These are phyloP conservation scores for Nothura maculosa DNA, from an alignment of 2,797 vertebrate species.

Conservation along the genomic window DNA sequence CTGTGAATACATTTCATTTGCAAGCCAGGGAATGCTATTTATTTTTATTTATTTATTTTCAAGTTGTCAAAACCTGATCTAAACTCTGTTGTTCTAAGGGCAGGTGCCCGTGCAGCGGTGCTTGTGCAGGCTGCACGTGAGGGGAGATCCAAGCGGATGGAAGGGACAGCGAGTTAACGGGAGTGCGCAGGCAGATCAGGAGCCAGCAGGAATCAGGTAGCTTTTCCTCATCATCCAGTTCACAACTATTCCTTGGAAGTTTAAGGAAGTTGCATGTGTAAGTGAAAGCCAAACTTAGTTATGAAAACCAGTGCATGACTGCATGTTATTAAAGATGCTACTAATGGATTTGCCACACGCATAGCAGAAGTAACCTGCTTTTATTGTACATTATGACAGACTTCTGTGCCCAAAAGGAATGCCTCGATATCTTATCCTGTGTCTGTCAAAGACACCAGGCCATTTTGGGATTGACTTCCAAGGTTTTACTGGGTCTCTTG, in stretches of 20 bases:
- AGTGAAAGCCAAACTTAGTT: slow-evolving; percentile 38
- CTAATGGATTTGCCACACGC: slow-evolving; percentile 64
- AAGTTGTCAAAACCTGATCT: slow-evolving; percentile 29
- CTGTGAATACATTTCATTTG: slow-evolving; percentile 62
- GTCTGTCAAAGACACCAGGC: neutral
- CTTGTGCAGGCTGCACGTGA: slow-evolving; percentile 27
- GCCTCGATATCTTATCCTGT: neutral
- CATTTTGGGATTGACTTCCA: slow-evolving; percentile 9
- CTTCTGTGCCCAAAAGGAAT: neutral
- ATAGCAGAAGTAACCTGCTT: slow-evolving; percentile 47
- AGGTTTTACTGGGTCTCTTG: neutral
- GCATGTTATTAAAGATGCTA: slow-evolving; percentile 56
- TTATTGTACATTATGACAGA: slow-evolving; percentile 28
- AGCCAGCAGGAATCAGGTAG: neutral
- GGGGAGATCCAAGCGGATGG: slow-evolving; percentile 43
- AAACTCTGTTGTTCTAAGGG: slow-evolving; percentile 48
- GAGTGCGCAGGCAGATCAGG: slow-evolving; percentile 38
- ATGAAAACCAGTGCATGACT: slow-evolving; percentile 44
- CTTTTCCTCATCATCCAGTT: slow-evolving; percentile 48
- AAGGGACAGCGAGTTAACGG: slow-evolving; percentile 62
- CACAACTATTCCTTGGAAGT: slow-evolving; percentile 14
- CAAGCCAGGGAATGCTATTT: slow-evolving; percentile 39
- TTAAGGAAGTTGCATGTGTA: neutral
- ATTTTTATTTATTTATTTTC: neutral
- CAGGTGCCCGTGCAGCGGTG: slow-evolving; percentile 57